These are phyloP conservation scores for Palythoa heliodiscus DNA, from an alignment of 92 coral and sea anemone species.

Conservation along the genomic window DNA sequence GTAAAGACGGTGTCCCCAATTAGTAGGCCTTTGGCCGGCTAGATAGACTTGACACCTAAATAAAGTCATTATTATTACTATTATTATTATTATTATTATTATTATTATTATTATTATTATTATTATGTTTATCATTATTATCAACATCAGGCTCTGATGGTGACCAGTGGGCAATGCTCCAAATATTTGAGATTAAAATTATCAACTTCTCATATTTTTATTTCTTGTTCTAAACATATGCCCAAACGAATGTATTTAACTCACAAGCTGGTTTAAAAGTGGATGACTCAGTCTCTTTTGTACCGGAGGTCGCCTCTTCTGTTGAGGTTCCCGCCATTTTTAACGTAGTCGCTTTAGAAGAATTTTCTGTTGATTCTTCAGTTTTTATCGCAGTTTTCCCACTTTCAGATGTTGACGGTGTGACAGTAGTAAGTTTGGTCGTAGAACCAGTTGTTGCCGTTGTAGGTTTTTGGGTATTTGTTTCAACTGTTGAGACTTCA, in stretches of 20 bases:
- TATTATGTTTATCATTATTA: background rate
- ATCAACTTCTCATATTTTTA: no score
- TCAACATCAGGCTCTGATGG: no score
- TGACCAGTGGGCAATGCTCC: no score
- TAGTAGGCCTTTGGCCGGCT: no score
- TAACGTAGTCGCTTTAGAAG: background rate
- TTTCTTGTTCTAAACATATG: background rate
- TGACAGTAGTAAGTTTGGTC: constrained; percentile 4
- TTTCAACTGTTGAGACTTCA: constrained; percentile 32
- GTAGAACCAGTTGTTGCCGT: constrained; percentile 23
- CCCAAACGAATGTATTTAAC: background rate
- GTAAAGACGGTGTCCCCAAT: no score
- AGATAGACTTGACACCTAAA: no score
- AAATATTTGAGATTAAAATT: no score
- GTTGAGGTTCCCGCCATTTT: constrained; percentile 32
- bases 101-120: no score
- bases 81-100: no score
- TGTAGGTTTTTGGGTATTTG: constrained; percentile 32
- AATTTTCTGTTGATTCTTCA: constrained; percentile 14
- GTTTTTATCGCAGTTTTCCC: constrained; percentile 4
- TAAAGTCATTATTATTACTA: no score
- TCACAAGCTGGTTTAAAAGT: constrained; percentile 3
- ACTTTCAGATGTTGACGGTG: background rate
- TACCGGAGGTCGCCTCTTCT: constrained; percentile 39
- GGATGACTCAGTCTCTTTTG: background rate